A percentile compares a stretch with the other conserved stretches of the same genome.
phyloP scores from a whole-genome alignment of 2,113 vertebrate genomes.

The Diadophis punctatus region DNA sequence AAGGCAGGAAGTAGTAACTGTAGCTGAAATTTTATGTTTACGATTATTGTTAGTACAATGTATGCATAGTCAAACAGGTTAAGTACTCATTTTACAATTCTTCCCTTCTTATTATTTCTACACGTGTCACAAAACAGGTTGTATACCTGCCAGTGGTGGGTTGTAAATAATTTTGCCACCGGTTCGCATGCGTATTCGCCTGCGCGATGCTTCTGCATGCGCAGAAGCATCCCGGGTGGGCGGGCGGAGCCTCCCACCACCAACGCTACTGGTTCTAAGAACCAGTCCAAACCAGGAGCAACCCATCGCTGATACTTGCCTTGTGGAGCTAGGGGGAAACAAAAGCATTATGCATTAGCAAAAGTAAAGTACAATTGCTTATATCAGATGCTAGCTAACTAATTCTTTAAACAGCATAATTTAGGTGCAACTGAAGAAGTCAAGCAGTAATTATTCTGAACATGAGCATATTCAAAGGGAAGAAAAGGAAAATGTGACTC shows the following conservation, averaged over 20 bases:
- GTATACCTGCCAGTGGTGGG: constrained; percentile 34
- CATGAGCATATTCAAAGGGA: constrained; percentile 38
- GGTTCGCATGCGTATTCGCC: no score
- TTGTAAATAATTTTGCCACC: no score
- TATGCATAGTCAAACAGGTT: not conserved
- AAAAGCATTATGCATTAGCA: constrained; percentile 26
- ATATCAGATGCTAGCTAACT: not conserved
- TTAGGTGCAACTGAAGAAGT: constrained; percentile 33
- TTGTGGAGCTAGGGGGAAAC: constrained; percentile 29
- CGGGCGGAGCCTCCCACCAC: no score
- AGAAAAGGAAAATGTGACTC: constrained; percentile 13
- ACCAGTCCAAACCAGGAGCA: no score
- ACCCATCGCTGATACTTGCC: constrained; percentile 15
- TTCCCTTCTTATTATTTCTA: not conserved
- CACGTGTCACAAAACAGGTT: not conserved
- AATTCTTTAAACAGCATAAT: constrained; percentile 13
- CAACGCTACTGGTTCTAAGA: no score
- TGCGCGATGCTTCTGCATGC: no score
- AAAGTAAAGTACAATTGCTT: constrained; percentile 31
- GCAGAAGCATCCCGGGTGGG: no score
- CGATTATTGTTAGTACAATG: not conserved
- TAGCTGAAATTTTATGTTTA: not conserved
- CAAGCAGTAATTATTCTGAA: constrained; percentile 28
- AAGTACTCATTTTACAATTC: not conserved
- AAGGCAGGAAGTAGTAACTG: not conserved